Evolutionary conservation across 2,888 invertebrate genomes (phyloP).

Genomic region (Linyphia triangularis): DNA sequence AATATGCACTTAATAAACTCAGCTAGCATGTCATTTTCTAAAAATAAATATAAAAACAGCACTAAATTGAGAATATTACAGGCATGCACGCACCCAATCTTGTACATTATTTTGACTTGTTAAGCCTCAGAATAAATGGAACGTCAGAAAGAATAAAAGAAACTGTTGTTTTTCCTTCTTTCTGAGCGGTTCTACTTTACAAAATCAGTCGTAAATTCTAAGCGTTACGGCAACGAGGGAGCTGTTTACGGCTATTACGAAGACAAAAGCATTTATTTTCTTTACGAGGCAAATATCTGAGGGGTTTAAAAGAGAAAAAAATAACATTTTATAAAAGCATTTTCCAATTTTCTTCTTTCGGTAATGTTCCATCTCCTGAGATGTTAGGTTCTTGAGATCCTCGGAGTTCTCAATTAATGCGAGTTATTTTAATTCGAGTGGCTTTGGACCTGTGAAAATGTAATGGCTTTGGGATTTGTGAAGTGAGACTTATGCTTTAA

Average conservation of each 20-base stretch:
- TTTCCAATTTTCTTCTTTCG: neutral
- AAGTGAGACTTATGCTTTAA: neutral
- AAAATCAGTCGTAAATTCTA: slow-evolving; percentile 15
- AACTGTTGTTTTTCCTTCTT: neutral
- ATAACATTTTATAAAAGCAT: neutral
- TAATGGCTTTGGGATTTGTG: neutral
- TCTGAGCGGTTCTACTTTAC: neutral
- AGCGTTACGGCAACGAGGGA: slow-evolving; percentile 15
- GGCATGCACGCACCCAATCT: neutral
- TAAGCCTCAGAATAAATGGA: neutral
- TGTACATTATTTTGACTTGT: neutral
- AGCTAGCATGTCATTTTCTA: neutral
- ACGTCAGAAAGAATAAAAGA: neutral
- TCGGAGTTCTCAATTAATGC: neutral
- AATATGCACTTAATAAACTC: neutral
- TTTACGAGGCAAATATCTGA: neutral
- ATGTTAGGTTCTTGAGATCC: neutral
- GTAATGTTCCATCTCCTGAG: neutral
- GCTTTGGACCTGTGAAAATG: neutral
- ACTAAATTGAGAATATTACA: neutral
- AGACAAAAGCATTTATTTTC: slow-evolving; percentile 7
- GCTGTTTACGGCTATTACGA: slow-evolving; percentile 9
- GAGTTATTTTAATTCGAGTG: neutral
- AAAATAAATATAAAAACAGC: neutral
- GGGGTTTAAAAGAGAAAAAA: neutral